Base-by-base conservation (phyloP, 2,888 invertebrate genomes). In the Charanyca ferruginea region DNA sequence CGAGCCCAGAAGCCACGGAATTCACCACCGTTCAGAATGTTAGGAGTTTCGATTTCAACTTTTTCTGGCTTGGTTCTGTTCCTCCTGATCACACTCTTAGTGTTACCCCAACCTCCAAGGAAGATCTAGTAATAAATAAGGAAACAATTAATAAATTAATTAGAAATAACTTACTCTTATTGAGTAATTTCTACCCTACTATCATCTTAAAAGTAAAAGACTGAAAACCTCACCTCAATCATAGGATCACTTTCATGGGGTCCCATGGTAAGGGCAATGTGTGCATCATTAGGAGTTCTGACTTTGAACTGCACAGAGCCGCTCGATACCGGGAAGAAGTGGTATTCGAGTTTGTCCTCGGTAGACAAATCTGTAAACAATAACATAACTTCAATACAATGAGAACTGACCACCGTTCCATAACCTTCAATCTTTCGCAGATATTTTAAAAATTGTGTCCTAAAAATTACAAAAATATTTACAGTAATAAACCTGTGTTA, bases 81-180 rank as follows among this genome's bases (percentile, higher is more conserved):
- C 87, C 96, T 97, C 66, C 98, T 97, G 87, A 98, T 98, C 0
- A 98, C 97, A 38, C 98, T 98, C 93, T 98, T 98, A 73, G 96
- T 95, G 91, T 98, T 98, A 25, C 96, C 96, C 98, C 98, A 99
- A 35, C 98, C 98, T 32, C 98, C 98, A 83, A 99, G 96, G 93
- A 98, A 98, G 59, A 98, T 89, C 97, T 97, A 87, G 1, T 9
- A 54, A 73, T 45, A 8, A 3, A 73, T 63, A 20, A 35, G 6
- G 8, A 45, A 51, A 64, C 3, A 0, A 23, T 65, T 38, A 3
- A 28, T 32, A 32, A 32, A 9, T 9, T 9, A 9, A 9, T 32
- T 9, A 32, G 9, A 2, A 32, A 32, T 2, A 32, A 32, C 28
- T 3, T 7, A 28, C 28, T 28, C 28, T 28, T 28, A 28, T 7